These are phyloP conservation scores for Marmota monax DNA, from an alignment of 2,113 vertebrate genomes.

Conservation along the genomic window DNA sequence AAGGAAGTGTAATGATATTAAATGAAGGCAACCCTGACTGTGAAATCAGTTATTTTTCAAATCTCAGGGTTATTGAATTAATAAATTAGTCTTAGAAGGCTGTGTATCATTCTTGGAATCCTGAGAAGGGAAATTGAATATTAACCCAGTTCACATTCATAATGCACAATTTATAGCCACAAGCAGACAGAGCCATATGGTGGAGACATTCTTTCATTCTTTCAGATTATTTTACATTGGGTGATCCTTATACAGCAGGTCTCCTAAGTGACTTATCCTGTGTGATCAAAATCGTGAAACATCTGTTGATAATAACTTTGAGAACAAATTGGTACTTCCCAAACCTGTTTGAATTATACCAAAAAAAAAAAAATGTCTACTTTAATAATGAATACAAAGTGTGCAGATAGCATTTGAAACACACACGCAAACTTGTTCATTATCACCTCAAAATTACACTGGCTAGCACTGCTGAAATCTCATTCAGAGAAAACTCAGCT, in stretches of 20 bases:
- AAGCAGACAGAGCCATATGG: conserved; percentile 34
- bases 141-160: conserved; percentile 63
- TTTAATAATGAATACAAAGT: conserved; percentile 35
- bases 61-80: conserved; percentile 63
- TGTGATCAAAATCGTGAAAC: conserved; percentile 72
- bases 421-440: background rate
- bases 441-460: conserved; percentile 28
- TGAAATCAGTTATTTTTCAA: conserved; percentile 79
- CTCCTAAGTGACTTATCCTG: conserved; percentile 45
- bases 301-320: conserved; percentile 74
- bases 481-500: conserved; percentile 62
- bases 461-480: conserved; percentile 2
- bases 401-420: background rate
- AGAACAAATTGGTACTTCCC: conserved; percentile 71
- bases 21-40: conserved; percentile 38
- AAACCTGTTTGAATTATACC: conserved; percentile 47
- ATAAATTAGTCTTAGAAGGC: conserved; percentile 69
- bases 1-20: conserved; percentile 47
- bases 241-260: background rate
- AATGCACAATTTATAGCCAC: conserved; percentile 74
- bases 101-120: conserved; percentile 55
- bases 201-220: conserved; percentile 72
- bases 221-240: conserved; percentile 74
- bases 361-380: background rate
- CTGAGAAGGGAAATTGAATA: conserved; percentile 65